Base-by-base conservation (phyloP, 2,113 vertebrate genomes). In the Salvelinus sp. region DNA sequence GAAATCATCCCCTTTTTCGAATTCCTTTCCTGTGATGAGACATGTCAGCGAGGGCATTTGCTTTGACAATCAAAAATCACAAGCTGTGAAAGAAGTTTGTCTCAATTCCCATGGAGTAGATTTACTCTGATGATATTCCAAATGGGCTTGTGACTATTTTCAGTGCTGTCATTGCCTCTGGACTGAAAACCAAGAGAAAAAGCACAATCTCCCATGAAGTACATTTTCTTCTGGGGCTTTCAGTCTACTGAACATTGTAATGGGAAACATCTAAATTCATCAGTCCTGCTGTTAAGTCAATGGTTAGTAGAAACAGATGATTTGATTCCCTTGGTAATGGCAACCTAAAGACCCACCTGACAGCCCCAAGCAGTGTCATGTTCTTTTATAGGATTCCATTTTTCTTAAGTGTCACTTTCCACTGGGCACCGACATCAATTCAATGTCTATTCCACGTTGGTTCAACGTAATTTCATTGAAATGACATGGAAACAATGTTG, bases 41-140 rank as follows among this genome's bases (percentile, higher is more conserved):
- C 38, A 9, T 44, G 75, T 80, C 50, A 54, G 50, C 3, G 75
- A 82, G 79, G 73, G 22, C 38, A 69, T 82, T 82, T 65, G 67
- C 82, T 78, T 72, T 76, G 81, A 70, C 44, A 65, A 22, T 78
- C 84, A 78, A 79, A 54, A 82, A 84, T 75, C 75, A 78, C 69
- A 86, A 80, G 75, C 77, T 80, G 69, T 72, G 72, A 82, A 77
- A 76, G 79, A 48, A 67, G 70, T 69, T 81, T 70, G 68, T 69
- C 76, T 77, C 72, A 66, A 73, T 66, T 79, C 47, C 70, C 77
- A 54, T 54, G 50, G 50, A 54, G 50, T 54, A 54, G 50, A 66
- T 77, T 20, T 68, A 69, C 64, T 67, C 76, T 69, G 63, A 44
- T 44, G 38, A 54, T 54, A 54, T 54, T 54, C 50, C 50, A 54